These are phyloP conservation scores for Fissipunctia ypsillon DNA, from an alignment of 2,888 invertebrate genomes.

Conservation along the genomic window DNA sequence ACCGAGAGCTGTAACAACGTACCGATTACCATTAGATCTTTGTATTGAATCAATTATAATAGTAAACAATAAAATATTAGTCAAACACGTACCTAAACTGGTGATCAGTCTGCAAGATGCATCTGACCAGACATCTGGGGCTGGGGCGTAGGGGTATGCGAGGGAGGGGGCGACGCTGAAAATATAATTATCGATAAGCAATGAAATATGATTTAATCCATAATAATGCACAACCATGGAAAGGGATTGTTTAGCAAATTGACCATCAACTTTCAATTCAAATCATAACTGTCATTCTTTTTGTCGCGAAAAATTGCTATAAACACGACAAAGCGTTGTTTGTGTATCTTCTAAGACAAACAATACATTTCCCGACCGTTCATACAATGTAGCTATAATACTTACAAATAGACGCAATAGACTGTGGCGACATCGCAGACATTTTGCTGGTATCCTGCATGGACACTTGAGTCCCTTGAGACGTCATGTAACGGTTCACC, in stretches of 20 bases:
- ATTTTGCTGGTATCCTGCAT: conserved; percentile 88
- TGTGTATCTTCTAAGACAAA: background rate
- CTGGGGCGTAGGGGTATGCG: conserved; percentile 89
- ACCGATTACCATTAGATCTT: conserved; percentile 11
- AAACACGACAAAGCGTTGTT: background rate
- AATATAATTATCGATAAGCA: conserved; percentile 17
- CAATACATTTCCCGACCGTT: background rate
- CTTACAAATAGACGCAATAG: conserved; percentile 89
- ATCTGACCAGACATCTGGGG: conserved; percentile 86
- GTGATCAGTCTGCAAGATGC: conserved; percentile 87
- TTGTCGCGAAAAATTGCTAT: background rate
- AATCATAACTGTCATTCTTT: background rate
- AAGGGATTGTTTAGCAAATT: background rate
- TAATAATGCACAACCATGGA: background rate
- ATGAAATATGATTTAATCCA: background rate
- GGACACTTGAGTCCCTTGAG: conserved; percentile 89
- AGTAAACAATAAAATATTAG: background rate
- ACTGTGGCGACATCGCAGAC: conserved; percentile 89
- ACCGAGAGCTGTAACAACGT: conserved; percentile 80
- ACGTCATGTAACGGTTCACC: conserved; percentile 90
- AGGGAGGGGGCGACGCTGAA: conserved; percentile 88
- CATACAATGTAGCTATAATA: conserved; percentile 44
- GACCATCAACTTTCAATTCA: background rate
- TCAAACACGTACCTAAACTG: conserved; percentile 71
- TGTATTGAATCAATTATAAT: background rate